Evolutionary conservation across 2,888 invertebrate genomes (phyloP), one percentile per base, ranked within the genome.

Genomic region (Palloptera scutellata): DNA sequence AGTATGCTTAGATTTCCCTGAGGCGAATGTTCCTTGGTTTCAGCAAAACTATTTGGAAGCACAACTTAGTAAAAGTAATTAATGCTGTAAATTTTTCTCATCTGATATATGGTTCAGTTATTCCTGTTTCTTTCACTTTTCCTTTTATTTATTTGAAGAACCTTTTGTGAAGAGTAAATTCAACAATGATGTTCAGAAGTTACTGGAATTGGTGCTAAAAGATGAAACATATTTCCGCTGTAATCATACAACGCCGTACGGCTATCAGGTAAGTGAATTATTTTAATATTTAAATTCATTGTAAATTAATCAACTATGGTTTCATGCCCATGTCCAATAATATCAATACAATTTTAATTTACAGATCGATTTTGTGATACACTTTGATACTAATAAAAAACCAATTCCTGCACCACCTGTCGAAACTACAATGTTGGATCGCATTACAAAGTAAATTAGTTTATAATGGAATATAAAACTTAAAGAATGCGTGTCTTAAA

Each of bases 21-120:
- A 90, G 78, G 82, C 86, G 12, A 87, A 88, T 78, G 85, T 90
- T 8, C 90, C 90, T 0, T 90, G 90, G 90, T 90, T 91, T 77
- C 90, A 90, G 77, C 86, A 88, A 72, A 88, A 88, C 74, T 90
- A 87, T 71, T 84, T 89, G 54, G 85, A 88, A 73, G 87, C 88
- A 61, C 83, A 86, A 64, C 78, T 85, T 45, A 83, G 83, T 67
- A 84, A 84, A 77, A 81, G 87, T 88, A 83, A 48, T 48, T n/a
- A n/a, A 15, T 48, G 48, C 12, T 30, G 30, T 6, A 30, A 30
- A 30, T 30, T 30, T 30, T n/a, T n/a, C 70, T 15, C 3, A 53
- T 9, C 8, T 15, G 17, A 13, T 10, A 40, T 15, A 19, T 43
- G 45, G 17, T 20, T 30, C 9, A 55, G 5, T 55, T 20, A 3